Conservation (phyloP, 2,888 invertebrate genomes). For the Melanophora roralis region DNA sequence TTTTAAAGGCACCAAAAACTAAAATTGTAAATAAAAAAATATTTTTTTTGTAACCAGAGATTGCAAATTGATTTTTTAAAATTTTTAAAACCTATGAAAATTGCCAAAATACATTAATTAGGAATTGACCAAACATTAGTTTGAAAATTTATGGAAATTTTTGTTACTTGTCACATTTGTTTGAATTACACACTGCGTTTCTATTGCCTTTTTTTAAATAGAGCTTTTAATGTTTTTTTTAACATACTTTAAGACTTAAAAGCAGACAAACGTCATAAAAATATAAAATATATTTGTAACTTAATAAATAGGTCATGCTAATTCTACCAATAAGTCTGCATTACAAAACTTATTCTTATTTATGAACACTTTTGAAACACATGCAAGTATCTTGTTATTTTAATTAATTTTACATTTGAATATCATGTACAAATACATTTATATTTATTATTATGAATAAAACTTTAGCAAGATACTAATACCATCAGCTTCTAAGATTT, state of each 20-base stretch:
- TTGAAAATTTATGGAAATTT: too few species aligned
- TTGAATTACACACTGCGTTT: too few species aligned
- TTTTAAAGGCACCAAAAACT: too few species aligned
- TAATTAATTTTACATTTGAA: constrained; percentile 6
- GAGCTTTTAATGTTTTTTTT: too few species aligned
- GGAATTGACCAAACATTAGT: too few species aligned
- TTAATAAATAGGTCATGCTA: constrained; percentile 14
- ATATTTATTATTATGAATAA: not conserved
- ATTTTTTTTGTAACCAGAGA: too few species aligned
- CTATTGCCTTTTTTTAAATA: too few species aligned
- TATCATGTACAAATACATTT: constrained; percentile 1
- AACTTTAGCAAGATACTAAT: not conserved
- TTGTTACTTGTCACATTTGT: too few species aligned
- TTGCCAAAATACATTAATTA: too few species aligned
- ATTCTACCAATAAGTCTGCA: not conserved
- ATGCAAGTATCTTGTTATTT: constrained; percentile 41
- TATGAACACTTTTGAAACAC: not conserved
- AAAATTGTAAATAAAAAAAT: too few species aligned
- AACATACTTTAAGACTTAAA: not conserved
- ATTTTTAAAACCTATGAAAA: too few species aligned
- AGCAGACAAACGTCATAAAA: not conserved
- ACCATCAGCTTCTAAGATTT: constrained; percentile 14
- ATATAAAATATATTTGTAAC: not conserved
- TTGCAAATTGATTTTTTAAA: too few species aligned
- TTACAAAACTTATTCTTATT: not conserved